Evolutionary conservation across 2,888 invertebrate genomes (phyloP).

Genomic region (Agonopterix arenella): DNA sequence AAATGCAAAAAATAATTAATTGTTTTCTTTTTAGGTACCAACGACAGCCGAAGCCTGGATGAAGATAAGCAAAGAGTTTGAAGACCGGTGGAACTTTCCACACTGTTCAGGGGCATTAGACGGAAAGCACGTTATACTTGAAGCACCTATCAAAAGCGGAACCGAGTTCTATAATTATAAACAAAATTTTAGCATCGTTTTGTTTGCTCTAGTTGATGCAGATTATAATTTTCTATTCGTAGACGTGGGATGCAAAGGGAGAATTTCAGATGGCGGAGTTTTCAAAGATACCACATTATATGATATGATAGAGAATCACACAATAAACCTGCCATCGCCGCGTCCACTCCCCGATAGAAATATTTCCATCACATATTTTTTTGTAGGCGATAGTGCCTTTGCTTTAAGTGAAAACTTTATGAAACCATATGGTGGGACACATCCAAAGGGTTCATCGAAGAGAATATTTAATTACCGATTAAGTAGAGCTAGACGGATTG

Average conservation of each 20-base stretch:
- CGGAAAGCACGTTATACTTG: slow-evolving; percentile 14
- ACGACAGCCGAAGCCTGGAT: slow-evolving; percentile 7
- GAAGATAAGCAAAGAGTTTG: neutral
- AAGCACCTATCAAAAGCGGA: slow-evolving; percentile 10
- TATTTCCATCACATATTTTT: slow-evolving; percentile 14
- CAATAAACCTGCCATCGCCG: neutral
- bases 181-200: too few species aligned
- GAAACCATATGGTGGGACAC: slow-evolving; percentile 13
- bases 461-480: too few species aligned
- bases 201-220: too few species aligned
- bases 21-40: neutral
- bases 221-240: too few species aligned
- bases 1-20: slow-evolving; percentile 8
- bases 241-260: too few species aligned
- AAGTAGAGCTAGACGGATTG: too few species aligned
- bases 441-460: slow-evolving; percentile 5
- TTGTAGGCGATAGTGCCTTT: slow-evolving; percentile 17
- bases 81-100: slow-evolving; percentile 7
- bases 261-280: too few species aligned
- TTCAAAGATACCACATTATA: slow-evolving; percentile 11
- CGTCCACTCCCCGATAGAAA: slow-evolving; percentile 1
- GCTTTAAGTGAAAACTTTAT: slow-evolving; percentile 12
- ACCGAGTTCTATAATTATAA: too few species aligned
- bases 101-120: slow-evolving; percentile 13
- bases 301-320: slow-evolving; percentile 8